phyloP scores from a whole-genome alignment of 2,113 vertebrate species.

The Gallinago paraguaiae region DNA sequence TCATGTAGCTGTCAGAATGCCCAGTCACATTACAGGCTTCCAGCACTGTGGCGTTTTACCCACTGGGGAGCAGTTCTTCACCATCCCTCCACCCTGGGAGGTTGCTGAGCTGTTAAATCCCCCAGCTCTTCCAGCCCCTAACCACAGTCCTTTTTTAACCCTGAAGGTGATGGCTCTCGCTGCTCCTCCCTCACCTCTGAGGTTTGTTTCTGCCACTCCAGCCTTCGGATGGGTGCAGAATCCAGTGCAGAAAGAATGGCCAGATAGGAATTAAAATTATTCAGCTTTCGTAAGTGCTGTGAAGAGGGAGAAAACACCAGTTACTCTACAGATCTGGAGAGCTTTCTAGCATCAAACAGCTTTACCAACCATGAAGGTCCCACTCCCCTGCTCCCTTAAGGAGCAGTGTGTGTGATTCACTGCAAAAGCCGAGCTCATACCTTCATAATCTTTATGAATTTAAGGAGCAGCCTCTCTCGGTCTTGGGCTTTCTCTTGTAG shows the following conservation, averaged over 20 bases:
- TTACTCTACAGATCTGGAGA: neutral
- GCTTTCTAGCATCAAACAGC: neutral
- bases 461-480: conserved; percentile 92
- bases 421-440: conserved; percentile 57
- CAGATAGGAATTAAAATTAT: conserved; percentile 99
- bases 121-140: neutral
- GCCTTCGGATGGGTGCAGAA: conserved; percentile 93
- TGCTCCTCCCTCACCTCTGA: conserved; percentile 86
- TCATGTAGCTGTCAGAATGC: neutral
- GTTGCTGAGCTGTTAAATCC: neutral
- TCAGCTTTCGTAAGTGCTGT: conserved; percentile 96
- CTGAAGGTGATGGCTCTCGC: neutral
- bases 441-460: conserved; percentile 99
- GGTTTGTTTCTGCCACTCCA: conserved; percentile 99
- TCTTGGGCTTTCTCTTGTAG: conserved; percentile 98
- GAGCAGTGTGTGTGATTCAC: neutral
- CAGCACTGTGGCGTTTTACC: neutral
- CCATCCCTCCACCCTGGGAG: neutral
- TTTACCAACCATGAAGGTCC: neutral
- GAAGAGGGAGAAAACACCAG: neutral
- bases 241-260: conserved; percentile 97
- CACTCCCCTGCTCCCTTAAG: neutral
- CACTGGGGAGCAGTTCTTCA: neutral
- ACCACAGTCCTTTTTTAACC: neutral
- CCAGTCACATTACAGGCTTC: neutral